Evolutionary conservation across 2,888 invertebrate species (phyloP), one percentile per base, ranked within the genome.

Genomic region (Drosophila mettleri): DNA sequence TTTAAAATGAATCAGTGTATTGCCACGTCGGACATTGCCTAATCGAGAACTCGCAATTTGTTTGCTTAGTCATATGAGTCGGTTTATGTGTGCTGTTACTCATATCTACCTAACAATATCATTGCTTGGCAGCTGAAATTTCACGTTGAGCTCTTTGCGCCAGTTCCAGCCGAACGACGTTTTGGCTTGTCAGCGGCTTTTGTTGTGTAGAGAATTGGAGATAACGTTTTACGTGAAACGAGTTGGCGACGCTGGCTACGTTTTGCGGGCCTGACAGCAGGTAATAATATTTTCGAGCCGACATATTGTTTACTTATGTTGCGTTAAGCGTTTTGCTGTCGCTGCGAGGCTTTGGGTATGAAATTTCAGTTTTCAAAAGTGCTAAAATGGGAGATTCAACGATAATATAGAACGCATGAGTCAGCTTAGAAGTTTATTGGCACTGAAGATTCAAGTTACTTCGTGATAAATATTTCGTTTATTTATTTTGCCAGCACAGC

Each of bases 391-490:
- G 69, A 55, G 58, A 59, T 48, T 29, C 31, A 43, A 51, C 41
- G 36, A 51, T 38, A 66, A 65, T n/a, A n/a, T n/a, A 65, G 49
- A 33, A 10, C 10, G 9, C 52, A 67, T 53, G 53, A 36, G 18
- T 76, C 77, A 68, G 72, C 72, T 34, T 8, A 43, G 10, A 55
- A 64, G 72, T 75, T 71, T 71, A 68, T 64, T 77, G 72, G 33
- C 67, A 51, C 54, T n/a, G 14, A 12, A 12, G 36, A 16, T 20
- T 27, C 31, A 29, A n/a, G n/a, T 54, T 39, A 39, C 31, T 51
- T 57, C 39, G 45, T 54, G 22, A 36, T 51, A 49, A 58, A 46
- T 45, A 43, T 46, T 64, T 14, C 14, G 33, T 12, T 12, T 27
- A 27, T 36, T 54, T 59, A n/a, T 7, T 72, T 63, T 18, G 59